phyloP scores from a whole-genome alignment of 2,888 invertebrate species.

The Oligia fasciuncula region DNA sequence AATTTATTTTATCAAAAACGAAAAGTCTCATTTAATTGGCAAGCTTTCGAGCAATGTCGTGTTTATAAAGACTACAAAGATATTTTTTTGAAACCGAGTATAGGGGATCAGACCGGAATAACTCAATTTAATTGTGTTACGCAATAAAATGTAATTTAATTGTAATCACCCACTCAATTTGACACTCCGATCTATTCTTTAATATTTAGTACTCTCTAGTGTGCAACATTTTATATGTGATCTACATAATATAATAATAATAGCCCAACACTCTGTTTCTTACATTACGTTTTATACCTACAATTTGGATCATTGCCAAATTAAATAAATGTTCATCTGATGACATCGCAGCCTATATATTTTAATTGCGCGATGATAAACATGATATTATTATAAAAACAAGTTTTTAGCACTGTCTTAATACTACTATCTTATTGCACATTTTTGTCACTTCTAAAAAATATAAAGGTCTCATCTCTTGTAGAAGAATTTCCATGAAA shows the following conservation, averaged over 20 bases:
- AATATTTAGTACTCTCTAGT: constrained; percentile 12
- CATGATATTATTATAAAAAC: constrained; percentile 24
- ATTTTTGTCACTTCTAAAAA: background rate
- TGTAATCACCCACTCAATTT: background rate
- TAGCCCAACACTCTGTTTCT: constrained; percentile 31
- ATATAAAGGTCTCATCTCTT: background rate
- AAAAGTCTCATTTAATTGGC: background rate
- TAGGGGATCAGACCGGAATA: too few species aligned
- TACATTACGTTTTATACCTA: constrained; percentile 28
- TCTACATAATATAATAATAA: background rate
- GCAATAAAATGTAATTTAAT: background rate
- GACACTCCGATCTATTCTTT: constrained; percentile 4
- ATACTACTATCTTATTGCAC: constrained; percentile 3
- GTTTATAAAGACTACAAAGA: background rate
- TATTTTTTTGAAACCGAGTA: background rate
- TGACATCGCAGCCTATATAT: constrained; percentile 34
- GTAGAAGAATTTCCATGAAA: too few species aligned
- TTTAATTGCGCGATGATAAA: constrained; percentile 26
- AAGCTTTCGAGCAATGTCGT: background rate
- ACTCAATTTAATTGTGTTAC: too few species aligned
- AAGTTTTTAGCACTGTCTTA: constrained; percentile 21
- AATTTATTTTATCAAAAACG: background rate
- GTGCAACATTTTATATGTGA: constrained; percentile 2
- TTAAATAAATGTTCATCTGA: constrained; percentile 20
- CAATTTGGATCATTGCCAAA: constrained; percentile 66